Base-by-base conservation (phyloP, 2,797 vertebrate genomes). In the Myripristis murdjan region DNA sequence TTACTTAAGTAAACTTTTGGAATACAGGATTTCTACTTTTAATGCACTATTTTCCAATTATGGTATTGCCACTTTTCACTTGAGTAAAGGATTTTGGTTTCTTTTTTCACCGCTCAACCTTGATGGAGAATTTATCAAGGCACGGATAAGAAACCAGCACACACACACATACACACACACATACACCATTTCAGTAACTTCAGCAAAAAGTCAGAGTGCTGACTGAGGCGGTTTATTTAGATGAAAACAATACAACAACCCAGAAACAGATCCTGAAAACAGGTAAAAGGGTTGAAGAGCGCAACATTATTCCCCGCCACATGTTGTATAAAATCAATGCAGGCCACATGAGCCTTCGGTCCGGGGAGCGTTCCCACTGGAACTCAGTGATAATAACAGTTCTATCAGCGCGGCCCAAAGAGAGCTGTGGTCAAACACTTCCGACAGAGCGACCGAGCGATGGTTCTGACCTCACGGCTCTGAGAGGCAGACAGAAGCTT, bases 401-500 rank as follows among this genome's bases (percentile, higher is more conserved):
- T 46, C 5, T 52, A 62, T 9, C 31, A 28, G 11, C n/a, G n/a
- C n/a, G n/a, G n/a, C n/a, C n/a, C n/a, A n/a, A n/a, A 59, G 4
- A 59, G 8, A 28, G 12, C 48, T 10, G 35, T 2, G 18, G 24
- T 15, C 16, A 52, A 61, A 48, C 37, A 11, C 48, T 12, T 46
- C 12, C 2, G 9, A 37, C 31, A 43, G 63, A 57, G 55, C 43
- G 11, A 23, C 22, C 1, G 37, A 52, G 65, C 23, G 2, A 53
- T 70, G 0, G 20, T 31, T 67, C 33, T 9, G 24, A 67, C 11
- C 59, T 52, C 46, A 23, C 33, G 53, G 8, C 68, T 51, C 9
- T 51, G 44, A 16, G 44, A 65, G 28, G 37, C 39, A 24, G 43
- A 57, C 26, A 63, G 67, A 78, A 63, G 59, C 53, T 63, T 4